Percentiles rank a stretch among this genome's conserved stretches.
These are phyloP conservation scores for Nettapus auritus DNA, from an alignment of 2,113 vertebrate species.

Conservation along the genomic window DNA sequence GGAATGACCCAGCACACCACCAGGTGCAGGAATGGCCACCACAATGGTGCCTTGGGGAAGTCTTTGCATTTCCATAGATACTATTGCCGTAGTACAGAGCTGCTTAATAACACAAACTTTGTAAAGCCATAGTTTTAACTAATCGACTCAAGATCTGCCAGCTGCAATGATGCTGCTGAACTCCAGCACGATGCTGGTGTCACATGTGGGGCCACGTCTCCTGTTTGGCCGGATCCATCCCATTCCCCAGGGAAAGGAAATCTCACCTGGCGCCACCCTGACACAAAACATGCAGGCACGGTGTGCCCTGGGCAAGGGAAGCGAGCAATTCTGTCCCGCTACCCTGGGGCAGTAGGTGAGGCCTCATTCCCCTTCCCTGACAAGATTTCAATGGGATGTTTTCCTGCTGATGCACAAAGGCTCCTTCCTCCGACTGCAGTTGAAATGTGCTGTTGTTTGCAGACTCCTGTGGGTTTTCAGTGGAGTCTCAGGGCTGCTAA, in stretches of 20 bases:
- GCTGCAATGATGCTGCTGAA: background rate
- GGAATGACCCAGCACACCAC: background rate
- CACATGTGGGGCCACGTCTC: rapidly evolving
- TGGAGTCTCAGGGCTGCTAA: background rate
- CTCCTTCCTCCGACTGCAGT: background rate
- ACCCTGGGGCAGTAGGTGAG: background rate
- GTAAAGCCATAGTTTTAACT: background rate
- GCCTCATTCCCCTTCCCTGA: background rate
- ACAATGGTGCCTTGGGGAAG: background rate
- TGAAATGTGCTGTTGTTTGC: background rate
- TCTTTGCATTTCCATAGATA: background rate
- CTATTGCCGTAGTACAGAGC: background rate
- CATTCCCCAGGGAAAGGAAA: background rate
- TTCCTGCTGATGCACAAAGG: background rate
- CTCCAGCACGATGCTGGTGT: rapidly evolving
- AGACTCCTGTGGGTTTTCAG: background rate
- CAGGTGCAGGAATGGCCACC: background rate
- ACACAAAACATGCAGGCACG: rapidly evolving
- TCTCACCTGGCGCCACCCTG: background rate
- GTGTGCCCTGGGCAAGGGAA: background rate
- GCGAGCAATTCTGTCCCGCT: background rate
- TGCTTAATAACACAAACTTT: background rate
- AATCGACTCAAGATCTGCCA: rapidly evolving
- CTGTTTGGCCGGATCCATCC: background rate
- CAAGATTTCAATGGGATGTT: background rate